phyloP scores from a whole-genome alignment of 2,797 vertebrate genomes.

The Etheostoma perlongum region DNA sequence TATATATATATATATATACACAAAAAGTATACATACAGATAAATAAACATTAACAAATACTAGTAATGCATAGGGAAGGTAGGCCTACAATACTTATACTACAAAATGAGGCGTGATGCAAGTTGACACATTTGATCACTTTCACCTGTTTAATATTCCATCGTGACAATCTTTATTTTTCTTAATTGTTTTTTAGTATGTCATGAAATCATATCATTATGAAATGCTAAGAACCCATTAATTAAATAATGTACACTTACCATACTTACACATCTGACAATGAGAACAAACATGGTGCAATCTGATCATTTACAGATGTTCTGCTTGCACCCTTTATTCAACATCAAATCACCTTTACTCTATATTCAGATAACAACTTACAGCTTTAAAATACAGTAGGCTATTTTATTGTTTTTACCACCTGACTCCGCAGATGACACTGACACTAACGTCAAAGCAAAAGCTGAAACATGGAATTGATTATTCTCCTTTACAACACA shows the following conservation, averaged over 20 bases:
- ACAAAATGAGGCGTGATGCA: background rate
- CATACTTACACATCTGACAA: background rate
- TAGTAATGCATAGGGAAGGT: too few species aligned
- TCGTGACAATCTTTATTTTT: too few species aligned
- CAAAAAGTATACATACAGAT: too few species aligned
- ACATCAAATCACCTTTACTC: background rate
- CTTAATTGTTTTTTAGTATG: too few species aligned
- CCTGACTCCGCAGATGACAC: background rate
- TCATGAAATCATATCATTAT: too few species aligned
- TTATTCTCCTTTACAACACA: background rate
- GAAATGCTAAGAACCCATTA: too few species aligned
- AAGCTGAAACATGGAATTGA: background rate
- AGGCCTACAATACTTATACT: too few species aligned
- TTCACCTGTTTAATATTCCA: background rate
- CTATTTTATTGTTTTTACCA: background rate
- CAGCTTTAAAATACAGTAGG: background rate
- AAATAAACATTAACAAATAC: too few species aligned
- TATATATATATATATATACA: too few species aligned
- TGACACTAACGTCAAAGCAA: background rate
- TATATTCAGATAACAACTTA: background rate
- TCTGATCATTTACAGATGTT: background rate
- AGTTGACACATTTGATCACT: background rate
- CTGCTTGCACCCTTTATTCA: background rate
- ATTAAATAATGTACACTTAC: too few species aligned
- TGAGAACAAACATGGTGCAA: background rate